Evolutionary conservation across 2,113 vertebrate species (phyloP), one percentile per base, ranked within the genome.

Genomic region (Chamaea fasciata): DNA sequence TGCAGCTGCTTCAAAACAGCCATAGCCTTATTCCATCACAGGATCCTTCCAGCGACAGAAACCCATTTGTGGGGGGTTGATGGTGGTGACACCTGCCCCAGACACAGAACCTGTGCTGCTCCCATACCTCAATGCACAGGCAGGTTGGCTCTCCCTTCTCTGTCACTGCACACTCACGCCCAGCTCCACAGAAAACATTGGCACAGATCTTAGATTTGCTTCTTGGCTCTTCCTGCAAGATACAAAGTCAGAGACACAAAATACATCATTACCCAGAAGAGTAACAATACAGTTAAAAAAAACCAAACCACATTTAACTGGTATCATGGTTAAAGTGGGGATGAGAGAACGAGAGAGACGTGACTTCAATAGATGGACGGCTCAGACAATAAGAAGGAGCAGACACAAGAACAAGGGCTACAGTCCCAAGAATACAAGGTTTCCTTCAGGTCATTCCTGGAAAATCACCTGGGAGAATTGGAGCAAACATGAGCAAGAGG

Each of bases 201-300:
- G 99, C 99, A 68, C 99, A 99, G 91, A 99, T 98, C 98, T 99
- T 99, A 92, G 99, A 99, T 96, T 99, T 99, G 98, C 99, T 99
- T 95, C 98, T 98, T 60, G 97, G 84, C 93, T 99, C 99, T 98
- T 99, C 98, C 98, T 97, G 84, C 90, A 96, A 92, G 81, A 96
- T 13, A 96, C 44, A 97, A 89, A 96, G 86, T 42, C 93, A 94
- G 41, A 73, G 47, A 80, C 28, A 88, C 15, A 95, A 90, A 95
- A 84, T 49, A 83, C 49, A 74, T n/a, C 41, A 39, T 87, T 63
- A 94, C 4, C 6, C 4, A 21, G 39, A 93, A 73, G 5, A 44
- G 13, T 20, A 80, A 71, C 35, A 86, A 28, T 6, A 41, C 3
- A 31, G 17, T 82, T 10, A 24, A 67, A 77, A 73, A 83, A 52